These are phyloP conservation scores for Eilema depressum DNA, from an alignment of 2,888 invertebrate species.

Conservation along the genomic window DNA sequence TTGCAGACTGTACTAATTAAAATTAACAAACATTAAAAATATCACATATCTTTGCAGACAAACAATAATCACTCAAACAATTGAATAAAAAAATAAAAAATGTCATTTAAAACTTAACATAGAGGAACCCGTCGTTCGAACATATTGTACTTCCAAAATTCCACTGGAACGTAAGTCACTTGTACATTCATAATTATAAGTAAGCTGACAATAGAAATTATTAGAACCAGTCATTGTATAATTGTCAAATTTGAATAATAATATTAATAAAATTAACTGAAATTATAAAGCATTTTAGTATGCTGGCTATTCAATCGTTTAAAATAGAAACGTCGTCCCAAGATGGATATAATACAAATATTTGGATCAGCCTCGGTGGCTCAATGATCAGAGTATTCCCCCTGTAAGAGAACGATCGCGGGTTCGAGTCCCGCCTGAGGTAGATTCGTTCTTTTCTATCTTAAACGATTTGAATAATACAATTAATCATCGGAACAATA, in stretches of 20 bases:
- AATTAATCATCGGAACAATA: constrained; percentile 61
- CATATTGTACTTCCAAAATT: constrained; percentile 27
- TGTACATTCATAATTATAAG: constrained; percentile 37
- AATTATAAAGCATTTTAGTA: no score
- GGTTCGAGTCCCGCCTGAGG: no score
- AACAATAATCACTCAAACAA: constrained; percentile 28
- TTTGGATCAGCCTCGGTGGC: no score
- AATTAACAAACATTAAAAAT: constrained; percentile 46
- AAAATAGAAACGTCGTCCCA: no score
- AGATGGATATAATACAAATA: no score
- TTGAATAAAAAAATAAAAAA: constrained; percentile 29
- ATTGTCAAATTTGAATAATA: constrained; percentile 37
- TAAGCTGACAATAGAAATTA: constrained; percentile 37
- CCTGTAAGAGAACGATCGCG: no score
- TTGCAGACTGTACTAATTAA: constrained; percentile 11
- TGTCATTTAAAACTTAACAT: constrained; percentile 38
- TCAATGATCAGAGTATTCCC: no score
- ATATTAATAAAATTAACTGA: no score
- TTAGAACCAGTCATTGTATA: constrained; percentile 38
- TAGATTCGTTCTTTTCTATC: no score
- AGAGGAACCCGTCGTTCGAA: constrained; percentile 43
- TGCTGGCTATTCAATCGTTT: no score
- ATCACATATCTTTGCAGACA: constrained; percentile 40
- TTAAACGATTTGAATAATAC: no score
- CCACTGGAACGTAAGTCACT: constrained; percentile 33